Evolutionary conservation across 1,140 invertebrate genomes (phyloP), one percentile per base, ranked within the genome.

Genomic region (Drosophila carrolli): DNA sequence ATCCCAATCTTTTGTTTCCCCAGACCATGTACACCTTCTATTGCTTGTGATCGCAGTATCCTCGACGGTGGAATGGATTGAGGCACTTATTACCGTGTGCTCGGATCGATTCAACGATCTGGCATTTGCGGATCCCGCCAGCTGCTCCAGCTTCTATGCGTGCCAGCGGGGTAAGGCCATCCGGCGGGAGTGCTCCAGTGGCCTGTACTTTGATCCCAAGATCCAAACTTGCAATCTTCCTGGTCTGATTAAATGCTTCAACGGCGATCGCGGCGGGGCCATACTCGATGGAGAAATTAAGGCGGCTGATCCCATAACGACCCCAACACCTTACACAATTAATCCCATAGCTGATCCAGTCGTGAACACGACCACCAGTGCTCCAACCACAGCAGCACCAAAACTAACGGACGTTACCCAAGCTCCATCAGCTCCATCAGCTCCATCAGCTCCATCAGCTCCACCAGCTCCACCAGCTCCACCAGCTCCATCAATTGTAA

Each of bases 141-240:
- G 80, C 37, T 83, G 81, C 40, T 79, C 81, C 16, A 63, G 81
- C 44, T 83, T 75, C 38, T 79, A 72, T 53, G 54, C 83, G 4
- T 83, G 81, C 51, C 57, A 75, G n/a, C 75, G 81, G 5, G 81
- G 81, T 8, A 47, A 62, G 16, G 71, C 80, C 8, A 40, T 83
- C 1, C 47, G 80, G 14, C 65, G 66, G 37, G 70, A 83, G 23
- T 83, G 81, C 32, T 38, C 38, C 5, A 58, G 55, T 32, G 80
- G 79, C 8, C 65, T 83, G 1, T 67, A 14, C 19, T 83, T 78
- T 27, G 80, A 83, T 29, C 63, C 70, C 2, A 66, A 46, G 14
- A 57, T 71, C 3, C 80, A 82, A 14, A 38, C 43, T 1, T 83
- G 80, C 40, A 82, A 82, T 46, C 63, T 83, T 4, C 70, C 75